Evolutionary conservation across 2,888 invertebrate species (phyloP).

Genomic region (Drosophila kanekoi): DNA sequence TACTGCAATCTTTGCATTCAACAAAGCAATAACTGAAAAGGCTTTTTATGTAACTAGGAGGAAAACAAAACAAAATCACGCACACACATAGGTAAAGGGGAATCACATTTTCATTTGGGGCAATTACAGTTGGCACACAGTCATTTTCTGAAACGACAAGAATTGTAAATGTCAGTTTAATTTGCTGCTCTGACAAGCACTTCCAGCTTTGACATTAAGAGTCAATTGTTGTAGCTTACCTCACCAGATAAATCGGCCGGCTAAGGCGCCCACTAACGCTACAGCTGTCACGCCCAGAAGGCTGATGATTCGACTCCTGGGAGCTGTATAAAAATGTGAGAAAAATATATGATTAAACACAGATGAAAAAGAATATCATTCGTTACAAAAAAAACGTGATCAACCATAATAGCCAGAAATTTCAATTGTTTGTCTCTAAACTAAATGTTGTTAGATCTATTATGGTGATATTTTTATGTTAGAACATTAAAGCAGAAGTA

Average conservation of each 20-base stretch:
- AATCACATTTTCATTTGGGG: constrained; percentile 57
- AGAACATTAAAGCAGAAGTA: background rate
- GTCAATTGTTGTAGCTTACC: constrained; percentile 56
- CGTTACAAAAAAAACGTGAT: background rate
- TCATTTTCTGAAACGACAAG: constrained; percentile 44
- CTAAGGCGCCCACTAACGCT: constrained; percentile 64
- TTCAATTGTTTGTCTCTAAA: background rate
- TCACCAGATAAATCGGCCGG: constrained; percentile 78
- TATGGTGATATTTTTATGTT: too few species aligned
- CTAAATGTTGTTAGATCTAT: background rate
- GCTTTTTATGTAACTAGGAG: constrained; percentile 28
- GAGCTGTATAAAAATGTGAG: constrained; percentile 26
- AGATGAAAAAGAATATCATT: background rate
- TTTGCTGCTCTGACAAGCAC: background rate
- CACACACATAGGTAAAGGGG: constrained; percentile 29
- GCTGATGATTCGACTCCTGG: constrained; percentile 54
- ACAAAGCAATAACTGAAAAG: constrained; percentile 28
- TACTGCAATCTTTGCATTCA: constrained; percentile 71
- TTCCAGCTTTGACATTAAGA: constrained; percentile 1
- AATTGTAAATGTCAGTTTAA: constrained; percentile 16
- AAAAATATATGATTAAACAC: background rate
- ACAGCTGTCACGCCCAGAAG: constrained; percentile 66
- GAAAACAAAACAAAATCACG: constrained; percentile 9
- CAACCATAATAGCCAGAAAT: background rate
- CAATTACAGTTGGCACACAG: constrained; percentile 35